Base-by-base conservation (phyloP, 2,797 vertebrate species). In the Adrianichthys oophorus region DNA sequence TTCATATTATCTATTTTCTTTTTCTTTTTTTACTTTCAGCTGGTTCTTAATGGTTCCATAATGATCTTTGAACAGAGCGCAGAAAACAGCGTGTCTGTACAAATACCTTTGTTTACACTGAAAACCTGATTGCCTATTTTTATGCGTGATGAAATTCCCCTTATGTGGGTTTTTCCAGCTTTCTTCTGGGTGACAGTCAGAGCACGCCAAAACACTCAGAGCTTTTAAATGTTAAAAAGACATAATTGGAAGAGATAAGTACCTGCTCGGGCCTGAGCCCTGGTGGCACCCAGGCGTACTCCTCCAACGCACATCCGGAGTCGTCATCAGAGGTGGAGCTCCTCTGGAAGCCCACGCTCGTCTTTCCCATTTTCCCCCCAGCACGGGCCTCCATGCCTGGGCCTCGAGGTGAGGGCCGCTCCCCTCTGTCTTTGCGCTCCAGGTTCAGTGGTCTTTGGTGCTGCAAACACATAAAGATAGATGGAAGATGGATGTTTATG, bases 311-410 rank as follows among this genome's bases (percentile, higher is more conserved):
- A 41, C 96, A 98, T n/a, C 97, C 97, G 0, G 96, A 98, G 76
- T 98, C 97, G 0, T 98, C 97, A 0, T 98, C 97, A 0, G 97
- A 98, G 0, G 96, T 96, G 80, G 97, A 98, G 81, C 96, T 97
- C 80, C 95, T 91, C 87, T 98, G 96, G 76, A 96, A 97, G 23
- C 93, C 96, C 2, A 93, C 90, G 2, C 92, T 82, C 0, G 93
- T 90, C 71, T 95, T 97, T 73, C 87, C 91, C 67, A 83, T 78
- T 65, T 88, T 89, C 1, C 76, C 84, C 49, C 71, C 85, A 13
- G 91, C 74, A 76, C 94, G 94, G 21, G 92, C 88, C 74, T 98
- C 95, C 95, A 95, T 94, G 65, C 96, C 94, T 41, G 89, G 65
- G 63, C 90, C 91, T 74, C 84, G 88, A 32, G 72, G 61, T 52